These are phyloP conservation scores for Laticauda laticaudata DNA, from an alignment of 2,113 vertebrate genomes.

Conservation along the genomic window DNA sequence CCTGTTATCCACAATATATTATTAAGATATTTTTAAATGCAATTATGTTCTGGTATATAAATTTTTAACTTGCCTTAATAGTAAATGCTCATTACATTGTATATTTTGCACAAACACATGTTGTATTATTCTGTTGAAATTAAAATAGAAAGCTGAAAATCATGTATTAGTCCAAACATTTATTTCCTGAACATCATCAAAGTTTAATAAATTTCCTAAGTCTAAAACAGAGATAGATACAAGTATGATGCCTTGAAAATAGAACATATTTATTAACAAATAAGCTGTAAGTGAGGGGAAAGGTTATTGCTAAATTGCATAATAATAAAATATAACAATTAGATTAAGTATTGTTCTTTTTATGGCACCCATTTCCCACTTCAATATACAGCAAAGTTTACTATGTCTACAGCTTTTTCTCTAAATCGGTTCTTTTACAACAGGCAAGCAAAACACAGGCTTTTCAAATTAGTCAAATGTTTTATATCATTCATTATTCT, in stretches of 20 bases:
- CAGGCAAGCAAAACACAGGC: neutral
- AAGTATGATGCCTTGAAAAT: neutral
- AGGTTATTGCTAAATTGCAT: conserved; percentile 34
- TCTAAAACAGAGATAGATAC: conserved; percentile 11
- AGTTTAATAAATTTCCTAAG: conserved; percentile 14
- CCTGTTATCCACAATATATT: conserved; percentile 7
- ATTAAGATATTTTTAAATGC: neutral
- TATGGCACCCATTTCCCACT: conserved; percentile 33
- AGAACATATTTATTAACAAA: neutral
- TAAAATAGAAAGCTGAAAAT: conserved; percentile 12
- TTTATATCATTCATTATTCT: neutral
- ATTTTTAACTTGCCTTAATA: neutral
- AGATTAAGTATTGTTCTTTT: conserved; percentile 12
- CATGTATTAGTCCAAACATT: neutral
- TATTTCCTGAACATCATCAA: conserved; percentile 26
- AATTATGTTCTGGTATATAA: neutral
- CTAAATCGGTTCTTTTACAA: neutral
- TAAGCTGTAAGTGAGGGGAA: neutral
- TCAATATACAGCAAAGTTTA: conserved; percentile 26
- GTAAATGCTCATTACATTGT: neutral
- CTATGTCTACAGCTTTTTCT: neutral
- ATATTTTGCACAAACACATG: conserved; percentile 11
- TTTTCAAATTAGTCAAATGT: neutral
- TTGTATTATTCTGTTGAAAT: neutral
- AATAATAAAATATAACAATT: conserved; percentile 39